A percentile compares a stretch with the other conserved stretches of the same genome.
These are phyloP conservation scores for Phalloptychus januarius DNA, from an alignment of 2,797 vertebrate species.

Conservation along the genomic window DNA sequence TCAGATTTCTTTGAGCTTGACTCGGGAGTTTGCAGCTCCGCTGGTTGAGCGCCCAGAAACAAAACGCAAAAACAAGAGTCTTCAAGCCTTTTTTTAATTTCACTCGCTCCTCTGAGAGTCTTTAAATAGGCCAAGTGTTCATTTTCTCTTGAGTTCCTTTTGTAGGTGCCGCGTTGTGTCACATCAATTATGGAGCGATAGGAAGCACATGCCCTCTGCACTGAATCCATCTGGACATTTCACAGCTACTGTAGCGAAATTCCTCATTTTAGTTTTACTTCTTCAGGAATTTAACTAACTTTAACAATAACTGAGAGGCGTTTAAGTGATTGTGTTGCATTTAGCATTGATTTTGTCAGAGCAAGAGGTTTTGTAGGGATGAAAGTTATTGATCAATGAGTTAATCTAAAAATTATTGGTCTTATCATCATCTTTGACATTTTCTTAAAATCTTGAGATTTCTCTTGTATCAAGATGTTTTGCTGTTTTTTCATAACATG, in stretches of 20 bases:
- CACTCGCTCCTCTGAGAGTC: conserved; percentile 60
- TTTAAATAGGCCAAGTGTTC: conserved; percentile 75
- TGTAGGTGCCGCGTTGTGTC: conserved; percentile 60
- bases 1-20: conserved; percentile 3
- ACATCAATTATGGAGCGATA: conserved; percentile 77
- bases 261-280: not conserved
- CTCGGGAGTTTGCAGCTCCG: conserved; percentile 11
- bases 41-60: conserved; percentile 17
- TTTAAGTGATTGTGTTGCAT: conserved; percentile 18
- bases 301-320: not conserved
- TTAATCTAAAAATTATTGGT: too few relatives aligned
- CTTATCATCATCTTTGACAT: too few relatives aligned
- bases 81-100: conserved; percentile 46
- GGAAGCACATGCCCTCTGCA: conserved; percentile 68
- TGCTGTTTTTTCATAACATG: too few relatives aligned
- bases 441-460: too few relatives aligned
- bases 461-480: too few relatives aligned
- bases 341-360: conserved; percentile 8
- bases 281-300: not conserved
- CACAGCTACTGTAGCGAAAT: conserved; percentile 2
- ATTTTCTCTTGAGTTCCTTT: conserved; percentile 68
- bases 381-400: too few relatives aligned
- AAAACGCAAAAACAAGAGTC: conserved; percentile 19
- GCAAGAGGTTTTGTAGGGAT: not conserved
- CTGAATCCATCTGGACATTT: conserved; percentile 59